A percentile compares a stretch with the other conserved stretches of the same genome.
Evolutionary conservation across 2,888 invertebrate genomes (phyloP).

Genomic region (Latrodectus hesperus): DNA sequence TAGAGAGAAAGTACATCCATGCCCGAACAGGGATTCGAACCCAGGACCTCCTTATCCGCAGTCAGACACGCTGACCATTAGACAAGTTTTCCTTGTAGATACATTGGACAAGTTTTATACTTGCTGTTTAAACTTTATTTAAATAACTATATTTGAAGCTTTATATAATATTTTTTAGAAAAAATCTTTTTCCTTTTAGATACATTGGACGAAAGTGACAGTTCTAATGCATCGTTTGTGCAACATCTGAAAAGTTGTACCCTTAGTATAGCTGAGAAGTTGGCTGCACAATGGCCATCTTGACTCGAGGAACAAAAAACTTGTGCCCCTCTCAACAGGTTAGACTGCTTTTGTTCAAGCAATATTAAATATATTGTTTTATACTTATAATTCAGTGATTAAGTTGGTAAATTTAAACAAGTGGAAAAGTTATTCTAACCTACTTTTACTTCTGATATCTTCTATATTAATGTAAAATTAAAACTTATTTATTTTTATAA

Average conservation of each 20-base stretch:
- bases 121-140: too few relatives aligned
- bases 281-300: conserved; percentile 97
- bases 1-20: too few relatives aligned
- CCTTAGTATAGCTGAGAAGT: conserved; percentile 74
- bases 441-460: not conserved
- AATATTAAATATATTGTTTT: not conserved
- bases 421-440: too few relatives aligned
- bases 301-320: conserved; percentile 81
- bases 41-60: too few relatives aligned
- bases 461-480: not conserved
- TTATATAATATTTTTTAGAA: too few relatives aligned
- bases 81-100: too few relatives aligned
- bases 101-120: too few relatives aligned
- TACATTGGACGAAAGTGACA: conserved; percentile 58
- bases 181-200: conserved; percentile 24
- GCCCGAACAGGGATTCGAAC: too few relatives aligned
- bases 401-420: too few relatives aligned
- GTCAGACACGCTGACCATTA: too few relatives aligned
- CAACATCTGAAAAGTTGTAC: conserved; percentile 66
- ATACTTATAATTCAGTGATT: not conserved
- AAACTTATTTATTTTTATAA: not conserved
- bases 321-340: conserved; percentile 55
- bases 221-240: conserved; percentile 50
- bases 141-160: too few relatives aligned
- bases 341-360: not conserved